These are phyloP conservation scores for Gila robusta DNA, from an alignment of 2,797 vertebrate genomes.

Conservation along the genomic window DNA sequence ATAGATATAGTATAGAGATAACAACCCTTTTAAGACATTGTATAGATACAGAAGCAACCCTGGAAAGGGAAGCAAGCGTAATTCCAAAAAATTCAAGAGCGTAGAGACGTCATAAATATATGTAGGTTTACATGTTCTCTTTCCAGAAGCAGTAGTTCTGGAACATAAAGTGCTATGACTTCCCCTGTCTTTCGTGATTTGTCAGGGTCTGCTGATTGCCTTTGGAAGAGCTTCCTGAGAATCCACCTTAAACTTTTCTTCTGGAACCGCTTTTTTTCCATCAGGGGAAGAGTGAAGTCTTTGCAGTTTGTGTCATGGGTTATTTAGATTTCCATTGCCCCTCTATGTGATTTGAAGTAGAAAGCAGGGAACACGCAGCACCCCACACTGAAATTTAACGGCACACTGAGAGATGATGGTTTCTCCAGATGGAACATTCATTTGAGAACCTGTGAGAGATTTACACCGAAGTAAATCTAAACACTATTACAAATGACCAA, in stretches of 20 bases:
- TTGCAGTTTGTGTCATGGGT: slow-evolving; percentile 42
- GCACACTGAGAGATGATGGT: slow-evolving; percentile 52
- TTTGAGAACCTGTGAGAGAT: slow-evolving; percentile 61
- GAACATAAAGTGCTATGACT: slow-evolving; percentile 50
- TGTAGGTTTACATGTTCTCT: slow-evolving; percentile 13
- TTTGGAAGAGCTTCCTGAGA: slow-evolving; percentile 46
- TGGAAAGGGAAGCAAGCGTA: neutral
- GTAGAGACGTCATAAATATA: slow-evolving; percentile 4
- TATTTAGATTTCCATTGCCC: slow-evolving; percentile 63
- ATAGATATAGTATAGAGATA: neutral
- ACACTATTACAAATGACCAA: slow-evolving; percentile 63
- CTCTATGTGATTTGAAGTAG: slow-evolving; percentile 49
- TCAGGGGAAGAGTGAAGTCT: slow-evolving; percentile 36
- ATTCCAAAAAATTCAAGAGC: neutral
- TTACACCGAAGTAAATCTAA: slow-evolving; percentile 60
- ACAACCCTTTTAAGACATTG: neutral
- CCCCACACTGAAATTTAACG: slow-evolving; percentile 59
- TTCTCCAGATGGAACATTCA: slow-evolving; percentile 64
- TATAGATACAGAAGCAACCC: neutral
- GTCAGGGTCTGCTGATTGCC: slow-evolving; percentile 46
- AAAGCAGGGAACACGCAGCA: slow-evolving; percentile 54
- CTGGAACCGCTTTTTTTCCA: slow-evolving; percentile 39
- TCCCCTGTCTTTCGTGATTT: slow-evolving; percentile 36
- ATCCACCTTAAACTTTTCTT: slow-evolving; percentile 41
- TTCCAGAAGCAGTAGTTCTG: slow-evolving; percentile 43